These are phyloP conservation scores for Platichthys flesus DNA, from an alignment of 2,113 vertebrate genomes.

Conservation along the genomic window DNA sequence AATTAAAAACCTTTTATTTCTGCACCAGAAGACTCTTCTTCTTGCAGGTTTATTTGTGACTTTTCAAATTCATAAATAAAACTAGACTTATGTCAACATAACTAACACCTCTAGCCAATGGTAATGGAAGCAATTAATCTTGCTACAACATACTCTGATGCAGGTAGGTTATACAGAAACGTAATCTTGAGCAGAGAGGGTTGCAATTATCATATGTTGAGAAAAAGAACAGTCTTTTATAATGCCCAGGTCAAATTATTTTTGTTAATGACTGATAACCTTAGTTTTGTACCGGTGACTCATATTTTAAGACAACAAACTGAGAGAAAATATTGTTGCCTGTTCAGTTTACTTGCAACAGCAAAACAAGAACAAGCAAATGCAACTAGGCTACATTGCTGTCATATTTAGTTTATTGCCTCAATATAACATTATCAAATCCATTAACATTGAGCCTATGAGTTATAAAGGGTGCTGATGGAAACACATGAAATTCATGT, in stretches of 20 bases:
- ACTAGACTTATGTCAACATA: too few species aligned
- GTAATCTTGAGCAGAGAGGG: background rate
- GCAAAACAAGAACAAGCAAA: background rate
- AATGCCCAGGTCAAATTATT: background rate
- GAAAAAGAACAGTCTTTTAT: background rate
- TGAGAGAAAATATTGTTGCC: background rate
- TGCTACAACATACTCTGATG: too few species aligned
- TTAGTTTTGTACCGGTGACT: background rate
- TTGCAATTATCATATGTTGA: background rate
- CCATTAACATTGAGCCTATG: slow-evolving; percentile 45
- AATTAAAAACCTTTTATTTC: too few species aligned
- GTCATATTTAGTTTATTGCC: slow-evolving; percentile 13
- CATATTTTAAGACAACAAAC: background rate
- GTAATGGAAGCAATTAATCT: too few species aligned
- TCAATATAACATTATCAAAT: slow-evolving; percentile 49
- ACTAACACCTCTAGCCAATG: too few species aligned
- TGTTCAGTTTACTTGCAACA: background rate
- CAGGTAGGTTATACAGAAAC: background rate
- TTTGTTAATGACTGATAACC: background rate
- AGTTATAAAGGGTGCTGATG: slow-evolving; percentile 52
- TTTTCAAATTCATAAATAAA: too few species aligned
- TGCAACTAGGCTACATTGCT: background rate
- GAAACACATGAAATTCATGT: slow-evolving; percentile 62
- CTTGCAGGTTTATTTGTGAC: too few species aligned
- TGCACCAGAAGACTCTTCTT: too few species aligned